A percentile compares a stretch with the other conserved stretches of the same genome.
phyloP scores from a whole-genome alignment of 2,888 invertebrate genomes.

The Spilarctia lutea region DNA sequence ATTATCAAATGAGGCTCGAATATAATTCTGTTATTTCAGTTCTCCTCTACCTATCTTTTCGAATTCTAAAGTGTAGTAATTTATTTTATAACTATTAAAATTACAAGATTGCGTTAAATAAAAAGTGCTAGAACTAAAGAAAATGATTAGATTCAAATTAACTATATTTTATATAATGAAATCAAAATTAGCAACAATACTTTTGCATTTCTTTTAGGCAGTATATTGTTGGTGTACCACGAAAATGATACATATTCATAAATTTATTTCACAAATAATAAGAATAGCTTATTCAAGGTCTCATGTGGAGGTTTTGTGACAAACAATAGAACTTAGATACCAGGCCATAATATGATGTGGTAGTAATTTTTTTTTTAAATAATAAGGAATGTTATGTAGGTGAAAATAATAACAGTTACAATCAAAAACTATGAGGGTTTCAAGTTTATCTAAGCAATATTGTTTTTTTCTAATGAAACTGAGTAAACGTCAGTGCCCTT shows the following conservation, averaged over 20 bases:
- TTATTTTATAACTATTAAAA: not conserved
- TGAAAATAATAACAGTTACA: not conserved
- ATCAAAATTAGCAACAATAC: no score
- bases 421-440: not conserved
- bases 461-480: not conserved
- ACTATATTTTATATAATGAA: not conserved
- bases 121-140: not conserved
- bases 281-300: not conserved
- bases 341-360: no score
- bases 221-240: no score
- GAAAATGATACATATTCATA: no score
- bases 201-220: no score
- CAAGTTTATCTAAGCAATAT: not conserved
- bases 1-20: not conserved
- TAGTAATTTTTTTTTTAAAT: no score
- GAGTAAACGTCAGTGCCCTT: not conserved
- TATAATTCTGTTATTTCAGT: not conserved
- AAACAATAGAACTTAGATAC: not conserved
- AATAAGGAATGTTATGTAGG: no score
- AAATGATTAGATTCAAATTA: not conserved
- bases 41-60: not conserved
- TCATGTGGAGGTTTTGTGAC: not conserved
- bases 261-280: no score
- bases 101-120: not conserved
- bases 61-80: not conserved